Base-by-base conservation (phyloP, 2,113 vertebrate species). In the Tenebrosternarchus preto region DNA sequence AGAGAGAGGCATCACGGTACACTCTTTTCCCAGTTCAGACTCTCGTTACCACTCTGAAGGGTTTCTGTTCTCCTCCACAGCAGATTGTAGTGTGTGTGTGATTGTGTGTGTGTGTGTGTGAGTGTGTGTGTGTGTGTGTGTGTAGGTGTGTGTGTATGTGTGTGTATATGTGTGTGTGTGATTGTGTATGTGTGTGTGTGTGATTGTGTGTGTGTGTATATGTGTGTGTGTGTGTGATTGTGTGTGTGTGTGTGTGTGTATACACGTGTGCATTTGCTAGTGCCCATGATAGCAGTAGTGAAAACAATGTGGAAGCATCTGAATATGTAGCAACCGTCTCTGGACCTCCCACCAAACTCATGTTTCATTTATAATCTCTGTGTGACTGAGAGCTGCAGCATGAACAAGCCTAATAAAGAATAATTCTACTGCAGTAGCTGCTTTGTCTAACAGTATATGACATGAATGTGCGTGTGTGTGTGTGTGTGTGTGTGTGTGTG, bases 51-150 rank as follows among this genome's bases (percentile, higher is more conserved):
- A 22, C 33, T 19, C 11, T 75, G 50, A 4, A 19, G n/a, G n/a
- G 33, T 63, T 53, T 25, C 3, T 29, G 55, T 17, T 72, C 33
- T 64, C 33, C 39, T 74, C 53, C 24, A 57, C 61, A 73, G 50
- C 19, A 1, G 43, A 50, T 50, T 12, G 11, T 12, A 50, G 80
- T 85, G 81, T 68, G 81, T 87, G 84, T 80, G 82, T 55, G n/a
- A n/a, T n/a, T n/a, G n/a, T n/a, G n/a, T n/a, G n/a, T n/a, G n/a
- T n/a, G n/a, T n/a, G n/a, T n/a, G n/a, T n/a, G n/a, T n/a, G n/a
- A n/a, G 76, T 27, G 74, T 46, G 36, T 67, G 24, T 46, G 56
- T 50, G 29, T 53, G 24, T 4, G 16, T 70, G 61, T 70, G 60
- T 68, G 31, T 50, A 57, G 77, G 12, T 12, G 43, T 43, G 39